Percentiles rank a stretch among this genome's conserved stretches.
These are phyloP conservation scores for Daktulosphaira vitifoliae DNA, from an alignment of 1,140 invertebrate species.

Conservation along the genomic window DNA sequence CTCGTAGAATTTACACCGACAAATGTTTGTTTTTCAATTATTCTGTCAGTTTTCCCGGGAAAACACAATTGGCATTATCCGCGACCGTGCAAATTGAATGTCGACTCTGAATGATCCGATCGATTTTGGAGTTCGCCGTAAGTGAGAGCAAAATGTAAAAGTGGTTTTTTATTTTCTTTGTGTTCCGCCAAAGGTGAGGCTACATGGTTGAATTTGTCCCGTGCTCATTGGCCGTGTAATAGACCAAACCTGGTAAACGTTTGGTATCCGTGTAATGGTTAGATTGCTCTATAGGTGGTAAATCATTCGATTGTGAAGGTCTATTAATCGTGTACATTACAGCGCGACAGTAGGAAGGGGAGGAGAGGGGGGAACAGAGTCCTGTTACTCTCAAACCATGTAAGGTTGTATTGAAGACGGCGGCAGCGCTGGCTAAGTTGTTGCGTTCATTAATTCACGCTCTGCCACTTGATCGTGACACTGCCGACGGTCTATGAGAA, in stretches of 20 bases:
- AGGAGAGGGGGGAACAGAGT: too few relatives aligned
- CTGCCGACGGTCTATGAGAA: neutral
- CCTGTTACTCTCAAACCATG: conserved; percentile 27
- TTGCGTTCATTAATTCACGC: conserved; percentile 19
- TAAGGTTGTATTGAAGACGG: conserved; percentile 23
- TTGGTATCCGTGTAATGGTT: neutral
- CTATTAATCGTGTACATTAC: conserved; percentile 5
- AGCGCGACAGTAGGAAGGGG: neutral
- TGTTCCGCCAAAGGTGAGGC: neutral
- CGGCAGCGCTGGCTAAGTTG: conserved; percentile 15
- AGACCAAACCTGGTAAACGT: conserved; percentile 28
- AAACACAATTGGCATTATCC: too few relatives aligned
- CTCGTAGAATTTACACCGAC: too few relatives aligned
- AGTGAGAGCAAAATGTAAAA: neutral
- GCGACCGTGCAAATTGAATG: too few relatives aligned
- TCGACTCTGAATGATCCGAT: too few relatives aligned
- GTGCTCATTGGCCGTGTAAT: conserved; percentile 25
- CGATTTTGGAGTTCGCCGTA: too few relatives aligned
- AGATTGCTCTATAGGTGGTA: too few relatives aligned
- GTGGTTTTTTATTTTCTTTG: conserved; percentile 8
- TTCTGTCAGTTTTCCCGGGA: too few relatives aligned
- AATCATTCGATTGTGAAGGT: conserved; percentile 32
- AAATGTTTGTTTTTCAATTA: too few relatives aligned
- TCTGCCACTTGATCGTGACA: neutral
- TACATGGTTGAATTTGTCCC: neutral